Percentiles rank a stretch among this genome's conserved stretches.
phyloP scores from a whole-genome alignment of 2,888 invertebrate species.

The Pristionchus arcanus region DNA sequence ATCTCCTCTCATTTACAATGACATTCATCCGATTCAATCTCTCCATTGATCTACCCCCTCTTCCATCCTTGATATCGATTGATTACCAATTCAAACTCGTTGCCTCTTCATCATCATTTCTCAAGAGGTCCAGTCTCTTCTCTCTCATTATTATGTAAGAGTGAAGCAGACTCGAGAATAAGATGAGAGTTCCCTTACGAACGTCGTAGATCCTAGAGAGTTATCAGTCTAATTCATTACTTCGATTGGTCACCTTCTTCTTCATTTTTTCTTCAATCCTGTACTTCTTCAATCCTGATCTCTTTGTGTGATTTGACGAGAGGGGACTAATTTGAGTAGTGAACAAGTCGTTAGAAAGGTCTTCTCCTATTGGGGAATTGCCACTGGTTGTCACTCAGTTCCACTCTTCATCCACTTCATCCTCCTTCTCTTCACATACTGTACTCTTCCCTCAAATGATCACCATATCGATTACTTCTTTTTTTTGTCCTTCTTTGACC shows the following conservation, averaged over 20 bases:
- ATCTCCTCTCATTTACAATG: background rate
- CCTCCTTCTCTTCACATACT: slow-evolving; percentile 12
- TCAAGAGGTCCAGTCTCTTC: slow-evolving; percentile 43
- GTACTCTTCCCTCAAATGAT: background rate
- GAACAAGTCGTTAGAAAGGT: slow-evolving; percentile 1
- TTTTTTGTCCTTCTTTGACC: background rate
- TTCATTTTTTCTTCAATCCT: background rate
- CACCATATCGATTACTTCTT: background rate
- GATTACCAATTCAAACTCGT: slow-evolving; percentile 31
- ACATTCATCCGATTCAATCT: background rate
- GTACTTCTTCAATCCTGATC: background rate
- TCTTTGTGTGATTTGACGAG: background rate
- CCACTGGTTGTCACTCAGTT: slow-evolving; percentile 22
- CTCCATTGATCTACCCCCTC: slow-evolving; percentile 4
- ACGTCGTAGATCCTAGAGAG: background rate
- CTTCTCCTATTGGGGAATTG: background rate
- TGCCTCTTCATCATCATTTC: slow-evolving; percentile 38
- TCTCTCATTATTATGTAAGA: slow-evolving; percentile 11
- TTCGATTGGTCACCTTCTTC: background rate
- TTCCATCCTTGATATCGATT: background rate
- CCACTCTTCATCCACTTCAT: slow-evolving; percentile 28
- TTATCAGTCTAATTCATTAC: background rate
- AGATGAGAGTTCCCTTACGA: background rate
- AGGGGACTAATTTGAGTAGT: slow-evolving; percentile 28
- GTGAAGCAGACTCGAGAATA: background rate